Conservation (phyloP, 1,140 invertebrate species). For the Zaprionus ghesquierei region DNA sequence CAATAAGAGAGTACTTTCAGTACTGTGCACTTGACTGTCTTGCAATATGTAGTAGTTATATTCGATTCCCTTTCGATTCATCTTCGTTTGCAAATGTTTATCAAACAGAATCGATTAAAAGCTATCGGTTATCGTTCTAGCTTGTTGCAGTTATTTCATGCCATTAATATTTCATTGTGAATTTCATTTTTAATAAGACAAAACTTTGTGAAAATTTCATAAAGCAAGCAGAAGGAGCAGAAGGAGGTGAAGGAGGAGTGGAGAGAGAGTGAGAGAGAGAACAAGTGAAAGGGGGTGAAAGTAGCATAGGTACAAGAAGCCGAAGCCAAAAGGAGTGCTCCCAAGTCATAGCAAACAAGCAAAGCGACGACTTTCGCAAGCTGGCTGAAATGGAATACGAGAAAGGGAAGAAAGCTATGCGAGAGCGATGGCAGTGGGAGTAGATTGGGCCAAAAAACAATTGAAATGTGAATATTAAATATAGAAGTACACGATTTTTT, state of each 20-base stretch:
- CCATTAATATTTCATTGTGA: conserved; percentile 74
- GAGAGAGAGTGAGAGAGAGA: not conserved
- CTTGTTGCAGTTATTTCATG: conserved; percentile 58
- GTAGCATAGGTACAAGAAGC: not conserved
- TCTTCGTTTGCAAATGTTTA: too few relatives aligned
- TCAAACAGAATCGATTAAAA: too few relatives aligned
- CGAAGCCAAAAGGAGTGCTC: conserved; percentile 37
- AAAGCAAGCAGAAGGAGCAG: conserved; percentile 18
- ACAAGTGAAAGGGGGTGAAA: too few relatives aligned
- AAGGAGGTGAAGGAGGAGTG: not conserved
- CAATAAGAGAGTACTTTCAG: too few relatives aligned
- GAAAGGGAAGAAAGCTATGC: conserved; percentile 28
- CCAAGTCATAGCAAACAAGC: conserved; percentile 64
- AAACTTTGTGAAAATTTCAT: conserved; percentile 76
- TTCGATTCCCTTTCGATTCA: too few relatives aligned
- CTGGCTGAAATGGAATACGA: conserved; percentile 7
- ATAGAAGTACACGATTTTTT: conserved; percentile 66
- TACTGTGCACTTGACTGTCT: too few relatives aligned
- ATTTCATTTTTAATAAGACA: conserved; percentile 74
- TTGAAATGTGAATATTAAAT: conserved; percentile 79
- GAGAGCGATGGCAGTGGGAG: not conserved
- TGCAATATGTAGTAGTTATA: too few relatives aligned
- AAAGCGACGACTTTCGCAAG: conserved; percentile 1
- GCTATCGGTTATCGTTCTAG: not conserved
- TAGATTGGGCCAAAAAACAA: conserved; percentile 45